Percentiles rank a stretch among this genome's conserved stretches.
Conservation (phyloP, 1,140 invertebrate species). For the Diachasmimorpha longicaudata region DNA sequence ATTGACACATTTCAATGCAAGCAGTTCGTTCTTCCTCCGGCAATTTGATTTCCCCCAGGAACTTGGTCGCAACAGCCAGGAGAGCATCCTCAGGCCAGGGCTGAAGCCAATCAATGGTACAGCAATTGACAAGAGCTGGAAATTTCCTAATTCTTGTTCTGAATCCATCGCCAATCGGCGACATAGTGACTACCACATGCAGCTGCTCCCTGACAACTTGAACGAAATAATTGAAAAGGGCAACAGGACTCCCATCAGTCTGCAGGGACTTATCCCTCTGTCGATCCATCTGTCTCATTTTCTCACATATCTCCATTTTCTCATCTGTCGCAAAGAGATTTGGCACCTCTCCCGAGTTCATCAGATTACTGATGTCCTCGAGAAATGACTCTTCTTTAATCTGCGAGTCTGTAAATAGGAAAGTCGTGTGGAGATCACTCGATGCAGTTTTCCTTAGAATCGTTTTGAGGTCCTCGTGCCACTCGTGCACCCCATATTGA, state of each 20-base stretch:
- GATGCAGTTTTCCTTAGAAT: slow-evolving; percentile 83
- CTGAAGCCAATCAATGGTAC: slow-evolving; percentile 97
- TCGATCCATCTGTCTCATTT: slow-evolving; percentile 90
- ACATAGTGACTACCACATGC: slow-evolving; percentile 92
- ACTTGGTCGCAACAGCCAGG: slow-evolving; percentile 88
- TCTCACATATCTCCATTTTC: slow-evolving; percentile 91
- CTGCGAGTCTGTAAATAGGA: slow-evolving; percentile 89
- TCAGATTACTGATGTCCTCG: slow-evolving; percentile 92
- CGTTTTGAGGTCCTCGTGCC: slow-evolving; percentile 87
- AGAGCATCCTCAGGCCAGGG: slow-evolving; percentile 95
- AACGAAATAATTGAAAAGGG: slow-evolving; percentile 91
- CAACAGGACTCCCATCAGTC: slow-evolving; percentile 88
- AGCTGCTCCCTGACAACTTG: slow-evolving; percentile 88
- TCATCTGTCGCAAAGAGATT: slow-evolving; percentile 90
- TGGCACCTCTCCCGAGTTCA: slow-evolving; percentile 93
- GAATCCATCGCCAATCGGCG: slow-evolving; percentile 86
- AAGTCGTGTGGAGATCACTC: slow-evolving; percentile 85
- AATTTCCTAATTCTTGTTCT: slow-evolving; percentile 88
- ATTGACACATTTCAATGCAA: slow-evolving; percentile 88
- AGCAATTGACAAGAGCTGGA: slow-evolving; percentile 93
- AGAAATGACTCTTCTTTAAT: slow-evolving; percentile 93
- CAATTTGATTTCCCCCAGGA: slow-evolving; percentile 83
- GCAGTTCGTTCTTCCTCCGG: slow-evolving; percentile 71
- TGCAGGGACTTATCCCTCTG: slow-evolving; percentile 88
- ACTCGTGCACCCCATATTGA: slow-evolving; percentile 83